A percentile compares a stretch with the other conserved stretches of the same genome.
These are phyloP conservation scores for Isoperla grammatica DNA, from an alignment of 2,888 invertebrate species.

Conservation along the genomic window DNA sequence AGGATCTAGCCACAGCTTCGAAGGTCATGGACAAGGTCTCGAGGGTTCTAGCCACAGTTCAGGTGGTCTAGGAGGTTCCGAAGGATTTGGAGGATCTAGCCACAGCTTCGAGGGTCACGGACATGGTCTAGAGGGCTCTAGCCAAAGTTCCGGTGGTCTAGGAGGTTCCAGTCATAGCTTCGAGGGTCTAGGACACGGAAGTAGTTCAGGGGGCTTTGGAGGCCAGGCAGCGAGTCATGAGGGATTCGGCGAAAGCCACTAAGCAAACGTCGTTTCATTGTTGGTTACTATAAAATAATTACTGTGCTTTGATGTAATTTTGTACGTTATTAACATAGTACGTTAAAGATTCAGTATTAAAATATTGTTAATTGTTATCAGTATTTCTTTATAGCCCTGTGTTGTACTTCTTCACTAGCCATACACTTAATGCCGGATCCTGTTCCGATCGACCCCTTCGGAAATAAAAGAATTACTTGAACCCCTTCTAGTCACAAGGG, in stretches of 20 bases:
- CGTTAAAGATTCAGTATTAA: slow-evolving; percentile 3
- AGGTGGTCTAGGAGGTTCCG: slow-evolving; percentile 7
- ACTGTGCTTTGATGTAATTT: background rate
- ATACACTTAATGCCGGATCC: too few relatives aligned
- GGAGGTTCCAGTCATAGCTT: background rate
- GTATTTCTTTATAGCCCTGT: too few relatives aligned
- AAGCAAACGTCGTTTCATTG: background rate
- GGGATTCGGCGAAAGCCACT: background rate
- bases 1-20: background rate
- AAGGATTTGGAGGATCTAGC: slow-evolving; percentile 2
- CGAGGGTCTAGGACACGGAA: slow-evolving; percentile 13
- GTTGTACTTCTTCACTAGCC: too few relatives aligned
- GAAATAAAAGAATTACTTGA: too few relatives aligned
- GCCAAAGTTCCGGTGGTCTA: background rate
- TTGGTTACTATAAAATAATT: background rate
- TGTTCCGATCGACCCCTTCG: too few relatives aligned
- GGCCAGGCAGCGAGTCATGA: background rate
- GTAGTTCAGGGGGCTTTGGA: background rate
- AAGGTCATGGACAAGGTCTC: too few relatives aligned
- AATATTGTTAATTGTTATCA: background rate
- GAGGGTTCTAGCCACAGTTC: background rate
- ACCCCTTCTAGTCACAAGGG: too few relatives aligned
- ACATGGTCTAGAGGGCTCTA: slow-evolving; percentile 1
- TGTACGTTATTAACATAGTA: background rate
- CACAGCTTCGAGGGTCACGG: background rate